Conservation (phyloP, 23 tunicate genomes). For the Ciona savignyi region DNA sequence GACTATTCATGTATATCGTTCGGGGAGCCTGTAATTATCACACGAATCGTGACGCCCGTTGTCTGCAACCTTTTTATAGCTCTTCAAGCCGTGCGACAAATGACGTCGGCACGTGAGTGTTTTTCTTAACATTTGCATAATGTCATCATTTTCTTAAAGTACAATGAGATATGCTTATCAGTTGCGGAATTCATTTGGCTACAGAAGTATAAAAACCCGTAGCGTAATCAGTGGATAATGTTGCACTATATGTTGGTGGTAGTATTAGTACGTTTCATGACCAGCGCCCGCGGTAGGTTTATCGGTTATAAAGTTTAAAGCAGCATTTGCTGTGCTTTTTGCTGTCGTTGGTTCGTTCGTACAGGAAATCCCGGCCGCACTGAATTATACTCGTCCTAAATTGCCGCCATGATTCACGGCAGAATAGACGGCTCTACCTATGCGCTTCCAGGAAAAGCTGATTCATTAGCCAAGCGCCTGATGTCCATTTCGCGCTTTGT, state of each 20-base stretch:
- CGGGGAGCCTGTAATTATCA: not conserved
- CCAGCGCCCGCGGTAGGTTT: no score
- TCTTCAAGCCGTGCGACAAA: not conserved
- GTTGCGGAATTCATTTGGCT: no score
- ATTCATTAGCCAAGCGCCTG: conserved; percentile 13
- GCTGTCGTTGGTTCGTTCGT: no score
- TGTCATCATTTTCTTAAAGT: no score
- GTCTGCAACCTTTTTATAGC: not conserved
- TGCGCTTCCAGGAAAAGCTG: conserved; percentile 29
- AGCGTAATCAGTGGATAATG: no score
- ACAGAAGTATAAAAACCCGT: no score
- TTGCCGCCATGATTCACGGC: conserved; percentile 16
- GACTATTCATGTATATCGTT: not conserved
- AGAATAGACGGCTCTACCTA: conserved; percentile 17
- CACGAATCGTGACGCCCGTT: not conserved
- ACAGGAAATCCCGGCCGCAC: not conserved
- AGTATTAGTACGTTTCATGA: no score
- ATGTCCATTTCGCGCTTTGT: no score
- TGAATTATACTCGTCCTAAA: not conserved
- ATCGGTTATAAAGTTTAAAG: no score
- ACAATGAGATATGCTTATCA: no score
- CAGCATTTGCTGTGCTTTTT: not conserved
- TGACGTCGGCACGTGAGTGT: not conserved
- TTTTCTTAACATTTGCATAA: no score
- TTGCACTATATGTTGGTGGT: no score